Percentiles rank a stretch among this genome's conserved stretches.
Evolutionary conservation across 2,113 vertebrate genomes (phyloP).

Genomic region (Nycticorax nycticorax): DNA sequence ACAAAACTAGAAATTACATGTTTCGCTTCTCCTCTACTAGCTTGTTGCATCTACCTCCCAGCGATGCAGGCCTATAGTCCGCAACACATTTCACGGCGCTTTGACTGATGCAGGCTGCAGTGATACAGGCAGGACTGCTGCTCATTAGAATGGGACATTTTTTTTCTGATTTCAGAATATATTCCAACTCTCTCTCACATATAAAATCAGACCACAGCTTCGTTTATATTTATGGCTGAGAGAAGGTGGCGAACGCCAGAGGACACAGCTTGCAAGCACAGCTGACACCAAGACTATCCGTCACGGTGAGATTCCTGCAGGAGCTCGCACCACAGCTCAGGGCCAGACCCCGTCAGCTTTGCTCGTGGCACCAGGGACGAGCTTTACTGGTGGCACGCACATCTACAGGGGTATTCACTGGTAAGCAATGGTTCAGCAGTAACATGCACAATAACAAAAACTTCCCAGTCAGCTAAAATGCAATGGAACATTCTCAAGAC

Average conservation of each 20-base stretch:
- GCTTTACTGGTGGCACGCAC: neutral
- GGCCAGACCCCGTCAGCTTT: neutral
- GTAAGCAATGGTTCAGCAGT: neutral
- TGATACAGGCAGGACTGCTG: neutral
- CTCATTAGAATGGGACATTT: neutral
- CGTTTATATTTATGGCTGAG: neutral
- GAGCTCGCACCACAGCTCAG: fast-evolving
- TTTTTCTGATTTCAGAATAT: neutral
- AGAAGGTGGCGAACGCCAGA: neutral
- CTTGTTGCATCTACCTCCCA: neutral
- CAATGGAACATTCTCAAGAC: neutral
- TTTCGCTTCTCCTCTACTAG: neutral
- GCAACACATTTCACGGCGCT: neutral
- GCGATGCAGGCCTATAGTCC: neutral
- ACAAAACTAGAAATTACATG: neutral
- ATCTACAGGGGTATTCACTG: neutral
- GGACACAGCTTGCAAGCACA: neutral
- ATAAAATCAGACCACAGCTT: neutral
- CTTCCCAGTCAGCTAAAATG: neutral
- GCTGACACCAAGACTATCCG: fast-evolving
- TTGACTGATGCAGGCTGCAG: neutral
- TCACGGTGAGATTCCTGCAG: fast-evolving
- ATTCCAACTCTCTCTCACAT: neutral
- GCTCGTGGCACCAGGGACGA: fast-evolving
- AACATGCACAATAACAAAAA: fast-evolving